phyloP scores from a whole-genome alignment of 2,797 vertebrate species.

The Hydrocynus forskahlii region DNA sequence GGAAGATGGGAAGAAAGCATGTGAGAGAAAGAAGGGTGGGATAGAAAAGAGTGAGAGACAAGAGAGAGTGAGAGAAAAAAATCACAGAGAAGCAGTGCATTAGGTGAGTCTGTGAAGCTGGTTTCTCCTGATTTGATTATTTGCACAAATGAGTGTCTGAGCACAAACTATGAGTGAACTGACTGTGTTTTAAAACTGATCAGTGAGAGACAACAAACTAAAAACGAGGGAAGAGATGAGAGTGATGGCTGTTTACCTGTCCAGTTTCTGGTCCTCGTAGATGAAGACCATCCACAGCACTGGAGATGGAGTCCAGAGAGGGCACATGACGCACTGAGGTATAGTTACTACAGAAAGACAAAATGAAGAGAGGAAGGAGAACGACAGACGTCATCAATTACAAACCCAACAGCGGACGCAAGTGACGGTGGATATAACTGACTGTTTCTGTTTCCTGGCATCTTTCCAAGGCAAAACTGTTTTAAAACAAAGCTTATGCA shows the following conservation, averaged over 20 bases:
- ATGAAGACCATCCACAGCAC: conserved; percentile 78
- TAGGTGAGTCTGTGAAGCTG: background rate
- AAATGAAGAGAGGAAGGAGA: background rate
- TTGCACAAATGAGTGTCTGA: background rate
- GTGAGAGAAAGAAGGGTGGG: background rate
- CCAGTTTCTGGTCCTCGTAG: conserved; percentile 60
- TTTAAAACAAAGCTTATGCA: no score
- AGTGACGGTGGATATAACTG: no score
- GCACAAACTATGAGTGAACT: background rate
- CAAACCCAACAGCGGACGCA: background rate
- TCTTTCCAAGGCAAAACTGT: background rate
- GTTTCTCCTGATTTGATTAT: background rate
- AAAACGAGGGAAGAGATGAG: background rate
- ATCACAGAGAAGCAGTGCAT: background rate
- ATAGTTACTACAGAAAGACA: conserved; percentile 66
- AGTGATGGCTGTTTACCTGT: conserved; percentile 66
- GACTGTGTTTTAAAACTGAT: background rate
- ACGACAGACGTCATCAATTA: background rate
- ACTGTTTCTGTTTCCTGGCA: background rate
- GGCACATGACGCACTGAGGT: conserved; percentile 82
- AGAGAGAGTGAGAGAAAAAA: conserved; percentile 8
- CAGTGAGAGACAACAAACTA: background rate
- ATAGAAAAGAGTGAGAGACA: background rate
- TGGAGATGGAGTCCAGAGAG: conserved; percentile 83
- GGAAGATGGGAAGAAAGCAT: background rate